Evolutionary conservation across 2,113 vertebrate genomes (phyloP).

Genomic region (Pelecanus crispus): DNA sequence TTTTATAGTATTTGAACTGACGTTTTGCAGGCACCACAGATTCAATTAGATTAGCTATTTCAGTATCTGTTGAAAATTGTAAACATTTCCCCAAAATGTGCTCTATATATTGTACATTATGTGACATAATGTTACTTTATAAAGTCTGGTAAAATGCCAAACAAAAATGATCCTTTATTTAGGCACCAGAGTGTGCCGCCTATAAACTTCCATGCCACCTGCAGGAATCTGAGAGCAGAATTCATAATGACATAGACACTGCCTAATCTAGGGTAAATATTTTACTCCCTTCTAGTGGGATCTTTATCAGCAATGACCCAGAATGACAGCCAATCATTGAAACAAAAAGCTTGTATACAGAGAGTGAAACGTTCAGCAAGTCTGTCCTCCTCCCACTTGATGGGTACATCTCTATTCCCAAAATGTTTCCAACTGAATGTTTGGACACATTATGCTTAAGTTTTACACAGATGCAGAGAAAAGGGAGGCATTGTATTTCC

Average conservation of each 20-base stretch:
- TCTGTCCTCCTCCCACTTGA: neutral
- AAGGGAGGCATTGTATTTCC: neutral
- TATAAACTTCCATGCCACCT: constrained; percentile 16
- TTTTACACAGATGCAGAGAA: neutral
- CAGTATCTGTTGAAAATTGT: neutral
- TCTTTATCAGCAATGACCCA: constrained; percentile 47
- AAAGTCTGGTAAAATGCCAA: neutral
- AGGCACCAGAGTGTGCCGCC: neutral
- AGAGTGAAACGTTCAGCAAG: neutral
- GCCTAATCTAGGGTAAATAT: constrained; percentile 10
- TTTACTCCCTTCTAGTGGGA: constrained; percentile 6
- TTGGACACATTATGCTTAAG: neutral
- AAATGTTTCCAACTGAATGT: neutral
- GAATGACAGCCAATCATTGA: constrained; percentile 24
- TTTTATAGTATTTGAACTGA: constrained; percentile 13
- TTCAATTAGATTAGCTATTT: constrained; percentile 52
- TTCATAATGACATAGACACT: constrained; percentile 1
- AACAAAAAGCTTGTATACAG: neutral
- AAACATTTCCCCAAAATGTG: neutral
- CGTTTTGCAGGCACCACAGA: constrained; percentile 33
- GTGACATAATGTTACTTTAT: neutral
- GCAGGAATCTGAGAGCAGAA: constrained; percentile 30
- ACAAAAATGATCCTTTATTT: neutral
- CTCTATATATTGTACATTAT: neutral
- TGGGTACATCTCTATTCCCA: neutral